Conservation (phyloP, 2,888 invertebrate genomes). For the Molanna angustata region DNA sequence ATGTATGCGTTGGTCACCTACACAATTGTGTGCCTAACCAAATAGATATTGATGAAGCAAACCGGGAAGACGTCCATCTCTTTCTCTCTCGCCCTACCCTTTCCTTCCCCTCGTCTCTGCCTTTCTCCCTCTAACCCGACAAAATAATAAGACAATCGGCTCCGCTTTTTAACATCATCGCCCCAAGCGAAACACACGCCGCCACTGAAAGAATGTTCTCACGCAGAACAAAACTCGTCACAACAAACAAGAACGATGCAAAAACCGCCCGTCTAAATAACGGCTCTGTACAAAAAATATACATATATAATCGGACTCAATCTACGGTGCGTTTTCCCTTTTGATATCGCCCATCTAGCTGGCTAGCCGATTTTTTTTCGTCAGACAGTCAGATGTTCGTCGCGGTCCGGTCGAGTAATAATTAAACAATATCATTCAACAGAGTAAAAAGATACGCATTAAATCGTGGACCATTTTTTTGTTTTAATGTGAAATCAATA, state of each 20-base stretch:
- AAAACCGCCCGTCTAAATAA: background rate
- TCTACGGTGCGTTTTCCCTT: background rate
- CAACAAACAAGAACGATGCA: background rate
- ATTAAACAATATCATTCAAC: too few species aligned
- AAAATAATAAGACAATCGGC: slow-evolving; percentile 1
- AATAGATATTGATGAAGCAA: background rate
- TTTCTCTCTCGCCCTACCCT: too few species aligned
- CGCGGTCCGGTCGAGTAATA: too few species aligned
- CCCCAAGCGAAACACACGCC: slow-evolving; percentile 13
- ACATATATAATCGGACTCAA: background rate
- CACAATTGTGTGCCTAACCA: background rate
- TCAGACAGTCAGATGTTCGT: too few species aligned
- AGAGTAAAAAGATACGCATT: too few species aligned
- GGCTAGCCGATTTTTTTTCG: too few species aligned
- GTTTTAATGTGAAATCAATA: too few species aligned
- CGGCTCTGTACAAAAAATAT: background rate
- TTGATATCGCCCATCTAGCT: too few species aligned
- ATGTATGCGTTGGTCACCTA: background rate
- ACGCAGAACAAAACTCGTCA: slow-evolving; percentile 10
- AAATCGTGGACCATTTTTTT: too few species aligned
- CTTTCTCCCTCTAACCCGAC: background rate
- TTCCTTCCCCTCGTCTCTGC: too few species aligned
- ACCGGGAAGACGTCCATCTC: background rate
- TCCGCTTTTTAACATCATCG: slow-evolving; percentile 6
- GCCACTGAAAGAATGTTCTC: slow-evolving; percentile 21